phyloP scores from a whole-genome alignment of 2,797 vertebrate species.

The Sylvilagus floridanus region DNA sequence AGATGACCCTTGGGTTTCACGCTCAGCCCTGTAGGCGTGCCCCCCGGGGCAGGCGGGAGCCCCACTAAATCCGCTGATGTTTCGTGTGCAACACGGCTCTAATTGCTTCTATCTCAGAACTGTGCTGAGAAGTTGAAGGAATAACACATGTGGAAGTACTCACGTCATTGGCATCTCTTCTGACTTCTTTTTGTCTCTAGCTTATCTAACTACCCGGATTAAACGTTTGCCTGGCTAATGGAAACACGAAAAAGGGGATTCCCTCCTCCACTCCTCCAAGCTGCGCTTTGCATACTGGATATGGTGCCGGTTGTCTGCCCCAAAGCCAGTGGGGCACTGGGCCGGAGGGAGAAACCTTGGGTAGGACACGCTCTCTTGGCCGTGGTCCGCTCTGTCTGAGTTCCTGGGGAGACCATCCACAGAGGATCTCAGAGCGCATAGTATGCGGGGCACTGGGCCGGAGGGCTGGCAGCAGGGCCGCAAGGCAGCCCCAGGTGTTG shows the following conservation, averaged over 20 bases:
- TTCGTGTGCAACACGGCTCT: neutral
- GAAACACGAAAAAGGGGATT: neutral
- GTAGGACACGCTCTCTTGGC: no score
- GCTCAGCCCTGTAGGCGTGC: neutral
- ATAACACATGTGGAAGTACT: neutral
- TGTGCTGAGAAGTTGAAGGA: neutral
- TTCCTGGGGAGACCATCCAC: no score
- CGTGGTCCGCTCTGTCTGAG: no score
- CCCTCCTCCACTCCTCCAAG: neutral
- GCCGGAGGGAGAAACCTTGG: neutral
- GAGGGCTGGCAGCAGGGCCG: neutral
- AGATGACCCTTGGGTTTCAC: neutral
- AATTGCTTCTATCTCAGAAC: neutral
- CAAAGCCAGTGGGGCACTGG: neutral
- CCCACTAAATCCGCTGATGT: neutral
- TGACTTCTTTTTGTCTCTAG: neutral
- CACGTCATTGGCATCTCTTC: neutral
- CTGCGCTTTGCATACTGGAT: neutral
- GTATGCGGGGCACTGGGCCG: neutral
- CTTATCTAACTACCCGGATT: neutral
- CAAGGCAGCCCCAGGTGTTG: neutral
- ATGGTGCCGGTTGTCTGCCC: neutral
- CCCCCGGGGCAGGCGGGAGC: neutral
- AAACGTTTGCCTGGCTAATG: neutral
- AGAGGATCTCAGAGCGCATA: no score